Evolutionary conservation across 2,888 invertebrate genomes (phyloP), one percentile per base, ranked within the genome.

Genomic region (Tetragonula carbonaria): DNA sequence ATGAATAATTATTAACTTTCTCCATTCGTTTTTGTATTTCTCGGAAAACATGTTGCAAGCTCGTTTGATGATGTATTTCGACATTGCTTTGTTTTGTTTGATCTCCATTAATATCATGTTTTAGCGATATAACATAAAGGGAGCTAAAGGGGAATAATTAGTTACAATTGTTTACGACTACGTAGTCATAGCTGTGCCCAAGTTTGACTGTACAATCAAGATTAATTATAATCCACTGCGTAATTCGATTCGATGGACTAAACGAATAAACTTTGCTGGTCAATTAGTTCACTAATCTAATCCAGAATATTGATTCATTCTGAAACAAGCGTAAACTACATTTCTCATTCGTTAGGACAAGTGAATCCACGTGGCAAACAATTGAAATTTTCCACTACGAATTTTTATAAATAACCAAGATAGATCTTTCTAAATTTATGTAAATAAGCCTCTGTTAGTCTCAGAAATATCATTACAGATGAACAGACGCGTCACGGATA

Each of bases 141-240:
- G 28, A 18, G 23, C 23, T 28, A 13, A 50, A 28, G 2, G 16
- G 3, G 45, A 66, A 66, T 28, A 23, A 55, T 65, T 66, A 65
- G 4, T 14, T 3, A 21, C n/a, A n/a, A 66, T 55, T 38, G 23
- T 38, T 33, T 23, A 28, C 18, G 53, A 66, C 66, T 21, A 38
- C 14, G 53, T 45, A 65, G 38, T 66, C 38, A 23, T 38, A 59
- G 59, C 45, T 45, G 45, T 23, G 14, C 16, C 13, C 16, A 53
- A 53, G 38, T 55, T 14, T 55, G 66, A 74, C 55, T 23, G 74
- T 51, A 53, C 74, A 45, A 74, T 74, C 33, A 55, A 74, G 53
- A 13, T 74, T 66, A 74, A 74, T 74, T 55, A 51, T 18, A 23
- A 65, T 74, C 65, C 23, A 55, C 63, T 38, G 8, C 2, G 63